Evolutionary conservation across 2,797 vertebrate genomes (phyloP).

Genomic region (Smutsia gigantea): DNA sequence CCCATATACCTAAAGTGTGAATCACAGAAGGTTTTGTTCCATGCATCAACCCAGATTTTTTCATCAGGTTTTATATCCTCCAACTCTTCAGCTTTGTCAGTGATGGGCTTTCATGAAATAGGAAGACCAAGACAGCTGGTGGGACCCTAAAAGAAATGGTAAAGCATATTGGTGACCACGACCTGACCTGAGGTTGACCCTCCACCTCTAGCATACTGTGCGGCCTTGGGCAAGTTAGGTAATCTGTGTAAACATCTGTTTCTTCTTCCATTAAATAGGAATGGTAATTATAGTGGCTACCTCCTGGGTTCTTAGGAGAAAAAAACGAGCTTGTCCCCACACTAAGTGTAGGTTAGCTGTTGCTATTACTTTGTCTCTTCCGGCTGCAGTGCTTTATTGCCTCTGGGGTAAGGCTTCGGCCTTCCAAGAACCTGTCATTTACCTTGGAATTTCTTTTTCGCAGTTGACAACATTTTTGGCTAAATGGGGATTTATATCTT

Average conservation of each 20-base stretch:
- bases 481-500: background rate
- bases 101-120: background rate
- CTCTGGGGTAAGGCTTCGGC: background rate
- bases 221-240: background rate
- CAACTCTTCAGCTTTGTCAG: background rate
- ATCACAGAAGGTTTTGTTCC: background rate
- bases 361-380: background rate
- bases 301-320: background rate
- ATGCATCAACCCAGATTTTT: background rate
- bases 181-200: background rate
- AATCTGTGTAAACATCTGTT: background rate
- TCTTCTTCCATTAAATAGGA: background rate
- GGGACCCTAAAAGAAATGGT: background rate
- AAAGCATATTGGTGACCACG: background rate
- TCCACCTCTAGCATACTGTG: background rate
- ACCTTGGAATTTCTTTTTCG: background rate
- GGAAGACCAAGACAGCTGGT: background rate
- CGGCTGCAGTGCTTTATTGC: background rate
- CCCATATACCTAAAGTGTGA: background rate
- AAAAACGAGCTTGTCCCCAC: background rate
- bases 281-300: background rate
- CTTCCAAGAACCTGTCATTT: background rate
- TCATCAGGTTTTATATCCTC: background rate
- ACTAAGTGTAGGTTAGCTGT: background rate
- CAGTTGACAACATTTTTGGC: background rate